Evolutionary conservation across 2,888 invertebrate genomes (phyloP).

Genomic region (Spisula solida): DNA sequence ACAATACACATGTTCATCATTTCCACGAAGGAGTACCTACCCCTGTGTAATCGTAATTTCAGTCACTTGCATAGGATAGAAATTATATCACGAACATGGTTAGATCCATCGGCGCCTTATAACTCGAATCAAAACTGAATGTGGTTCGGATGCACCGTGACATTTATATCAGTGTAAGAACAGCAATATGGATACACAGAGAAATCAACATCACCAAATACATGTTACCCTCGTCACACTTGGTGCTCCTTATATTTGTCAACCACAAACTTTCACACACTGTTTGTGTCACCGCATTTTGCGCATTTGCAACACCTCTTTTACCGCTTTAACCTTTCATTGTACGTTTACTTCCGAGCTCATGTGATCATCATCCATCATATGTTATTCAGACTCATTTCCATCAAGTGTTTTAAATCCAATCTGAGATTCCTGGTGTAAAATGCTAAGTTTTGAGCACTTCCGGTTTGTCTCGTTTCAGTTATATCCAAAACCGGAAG

Average conservation of each 20-base stretch:
- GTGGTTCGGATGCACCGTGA: too few relatives aligned
- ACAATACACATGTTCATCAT: too few relatives aligned
- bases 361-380: background rate
- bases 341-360: background rate
- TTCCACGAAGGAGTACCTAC: too few relatives aligned
- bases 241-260: background rate
- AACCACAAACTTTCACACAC: background rate
- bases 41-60: too few relatives aligned
- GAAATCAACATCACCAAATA: too few relatives aligned
- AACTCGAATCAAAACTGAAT: too few relatives aligned
- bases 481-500: conserved; percentile 66
- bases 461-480: conserved; percentile 33
- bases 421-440: background rate
- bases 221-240: background rate
- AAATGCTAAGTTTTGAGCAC: background rate
- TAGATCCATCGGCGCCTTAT: too few relatives aligned
- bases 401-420: background rate
- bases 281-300: background rate
- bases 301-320: background rate
- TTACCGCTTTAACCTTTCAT: background rate
- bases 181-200: too few relatives aligned
- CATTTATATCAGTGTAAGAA: too few relatives aligned
- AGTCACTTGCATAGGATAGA: too few relatives aligned
- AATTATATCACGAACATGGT: too few relatives aligned
- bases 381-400: background rate